A percentile compares a stretch with the other conserved stretches of the same genome.
Evolutionary conservation across 2,888 invertebrate species (phyloP).

Genomic region (Tinea semifulvella): DNA sequence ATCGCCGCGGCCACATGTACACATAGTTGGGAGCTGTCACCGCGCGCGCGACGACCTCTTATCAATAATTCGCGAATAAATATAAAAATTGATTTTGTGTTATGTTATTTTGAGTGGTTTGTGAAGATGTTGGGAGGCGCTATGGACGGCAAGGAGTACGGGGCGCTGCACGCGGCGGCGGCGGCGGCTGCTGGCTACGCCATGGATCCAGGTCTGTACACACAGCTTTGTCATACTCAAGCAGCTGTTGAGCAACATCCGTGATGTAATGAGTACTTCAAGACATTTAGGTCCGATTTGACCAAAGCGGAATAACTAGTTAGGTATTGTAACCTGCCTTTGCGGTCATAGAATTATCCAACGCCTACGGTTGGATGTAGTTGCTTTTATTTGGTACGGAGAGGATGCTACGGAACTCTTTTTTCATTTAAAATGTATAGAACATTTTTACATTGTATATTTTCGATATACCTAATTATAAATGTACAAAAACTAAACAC

Average conservation of each 20-base stretch:
- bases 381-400: too few relatives aligned
- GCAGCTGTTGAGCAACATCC: not conserved
- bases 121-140: constrained; percentile 51
- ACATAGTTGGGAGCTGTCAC: constrained; percentile 23
- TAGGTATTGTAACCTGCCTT: too few relatives aligned
- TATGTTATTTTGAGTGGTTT: constrained; percentile 28
- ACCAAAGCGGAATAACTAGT: too few relatives aligned
- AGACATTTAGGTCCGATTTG: not conserved
- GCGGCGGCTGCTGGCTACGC: constrained; percentile 51
- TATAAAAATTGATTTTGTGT: constrained; percentile 17
- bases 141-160: constrained; percentile 63
- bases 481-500: too few relatives aligned
- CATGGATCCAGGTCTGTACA: constrained; percentile 42
- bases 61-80: constrained; percentile 19
- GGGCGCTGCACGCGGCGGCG: constrained; percentile 59
- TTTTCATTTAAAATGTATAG: too few relatives aligned
- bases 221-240: not conserved
- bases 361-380: too few relatives aligned
- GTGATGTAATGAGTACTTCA: not conserved
- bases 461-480: too few relatives aligned
- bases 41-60: constrained; percentile 15
- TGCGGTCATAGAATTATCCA: too few relatives aligned
- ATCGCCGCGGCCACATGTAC: constrained; percentile 22
- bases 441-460: too few relatives aligned
- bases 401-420: too few relatives aligned